Evolutionary conservation across 2,113 vertebrate species (phyloP).

Genomic region (Melanerpes aurifrons): DNA sequence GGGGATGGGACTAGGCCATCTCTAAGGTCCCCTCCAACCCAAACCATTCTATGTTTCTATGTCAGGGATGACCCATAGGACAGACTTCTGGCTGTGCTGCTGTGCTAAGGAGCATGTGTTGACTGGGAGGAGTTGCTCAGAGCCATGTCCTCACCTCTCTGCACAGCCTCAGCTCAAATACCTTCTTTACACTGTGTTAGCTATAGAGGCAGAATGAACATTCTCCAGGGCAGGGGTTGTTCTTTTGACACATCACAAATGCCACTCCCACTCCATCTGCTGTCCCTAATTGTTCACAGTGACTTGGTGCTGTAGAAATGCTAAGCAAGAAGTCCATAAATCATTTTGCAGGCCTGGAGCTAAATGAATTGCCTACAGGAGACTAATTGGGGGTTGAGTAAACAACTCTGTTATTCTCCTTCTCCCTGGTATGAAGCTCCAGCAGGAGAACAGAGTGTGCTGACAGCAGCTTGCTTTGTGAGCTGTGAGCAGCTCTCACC

Average conservation of each 20-base stretch:
- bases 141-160: not conserved
- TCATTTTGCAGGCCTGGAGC: not conserved
- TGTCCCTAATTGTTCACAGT: not conserved
- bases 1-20: too few relatives aligned
- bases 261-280: not conserved
- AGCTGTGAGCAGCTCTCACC: not conserved
- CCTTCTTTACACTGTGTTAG: not conserved
- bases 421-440: not conserved
- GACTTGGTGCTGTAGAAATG: conserved; percentile 6
- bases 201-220: not conserved
- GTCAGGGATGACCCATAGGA: too few relatives aligned
- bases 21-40: too few relatives aligned
- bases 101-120: not conserved
- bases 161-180: not conserved
- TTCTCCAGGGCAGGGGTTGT: not conserved
- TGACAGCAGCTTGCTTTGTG: not conserved
- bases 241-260: not conserved
- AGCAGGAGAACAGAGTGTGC: not conserved
- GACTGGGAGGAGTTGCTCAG: not conserved
- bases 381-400: not conserved
- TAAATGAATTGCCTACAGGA: not conserved
- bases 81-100: not conserved
- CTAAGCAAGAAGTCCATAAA: not conserved
- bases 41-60: too few relatives aligned
- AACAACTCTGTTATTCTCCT: not conserved